These are phyloP conservation scores for Xenus cinereus DNA, from an alignment of 2,113 vertebrate species.

Conservation along the genomic window DNA sequence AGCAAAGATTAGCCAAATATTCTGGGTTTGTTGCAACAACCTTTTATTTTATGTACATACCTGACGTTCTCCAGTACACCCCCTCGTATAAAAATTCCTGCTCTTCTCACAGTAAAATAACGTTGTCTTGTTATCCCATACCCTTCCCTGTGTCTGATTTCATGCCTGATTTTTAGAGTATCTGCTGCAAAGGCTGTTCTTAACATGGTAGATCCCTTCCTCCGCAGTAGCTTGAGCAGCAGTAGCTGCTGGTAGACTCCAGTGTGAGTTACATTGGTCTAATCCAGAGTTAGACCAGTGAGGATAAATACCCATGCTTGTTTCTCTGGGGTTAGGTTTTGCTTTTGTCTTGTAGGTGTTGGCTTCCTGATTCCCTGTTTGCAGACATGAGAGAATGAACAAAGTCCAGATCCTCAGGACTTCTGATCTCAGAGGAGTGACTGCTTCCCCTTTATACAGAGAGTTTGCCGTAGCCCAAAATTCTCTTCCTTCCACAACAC, in stretches of 20 bases:
- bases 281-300: background rate
- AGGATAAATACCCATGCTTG: background rate
- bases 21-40: constrained; percentile 14
- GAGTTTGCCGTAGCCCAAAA: background rate
- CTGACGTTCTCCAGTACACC: background rate
- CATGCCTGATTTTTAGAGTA: background rate
- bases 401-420: background rate
- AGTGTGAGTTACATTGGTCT: background rate
- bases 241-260: background rate
- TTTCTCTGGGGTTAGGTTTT: background rate
- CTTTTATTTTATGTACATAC: constrained; percentile 43
- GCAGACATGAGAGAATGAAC: background rate
- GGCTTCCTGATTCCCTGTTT: background rate
- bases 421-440: background rate
- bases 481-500: background rate
- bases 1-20: constrained; percentile 53
- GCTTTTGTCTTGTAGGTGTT: constrained; percentile 3
- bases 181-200: background rate
- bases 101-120: background rate
- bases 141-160: background rate
- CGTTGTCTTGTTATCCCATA: background rate
- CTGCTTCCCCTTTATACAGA: background rate
- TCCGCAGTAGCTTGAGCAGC: background rate
- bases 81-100: background rate
- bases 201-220: background rate